Conservation (phyloP, 2,797 vertebrate species). For the Taeniopygia guttata region DNA sequence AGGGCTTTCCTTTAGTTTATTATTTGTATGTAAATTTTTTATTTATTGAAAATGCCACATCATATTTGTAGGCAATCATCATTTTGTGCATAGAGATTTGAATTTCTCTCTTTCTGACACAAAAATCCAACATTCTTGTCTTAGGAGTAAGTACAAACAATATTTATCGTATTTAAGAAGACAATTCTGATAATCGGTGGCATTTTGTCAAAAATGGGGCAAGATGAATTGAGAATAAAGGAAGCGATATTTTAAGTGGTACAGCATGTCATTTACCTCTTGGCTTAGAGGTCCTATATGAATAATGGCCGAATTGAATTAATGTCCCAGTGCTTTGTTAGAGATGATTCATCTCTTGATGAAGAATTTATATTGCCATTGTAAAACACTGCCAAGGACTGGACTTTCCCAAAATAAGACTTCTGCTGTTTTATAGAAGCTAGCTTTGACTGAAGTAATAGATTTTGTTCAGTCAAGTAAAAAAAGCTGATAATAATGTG, state of each 20-base stretch:
- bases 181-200: constrained; percentile 47
- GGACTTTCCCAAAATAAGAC: constrained; percentile 25
- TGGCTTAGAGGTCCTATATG: constrained; percentile 35
- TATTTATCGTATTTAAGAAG: constrained; percentile 61
- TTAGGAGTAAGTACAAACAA: constrained; percentile 37
- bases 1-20: constrained; percentile 42
- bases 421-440: constrained; percentile 10
- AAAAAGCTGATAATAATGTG: background rate
- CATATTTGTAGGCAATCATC: constrained; percentile 42
- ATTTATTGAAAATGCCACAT: constrained; percentile 29
- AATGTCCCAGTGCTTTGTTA: constrained; percentile 7
- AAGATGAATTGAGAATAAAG: constrained; percentile 48
- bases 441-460: constrained; percentile 25
- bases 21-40: background rate
- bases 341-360: constrained; percentile 30
- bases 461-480: background rate
- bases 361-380: background rate
- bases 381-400: constrained; percentile 25
- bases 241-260: constrained; percentile 52
- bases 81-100: constrained; percentile 30
- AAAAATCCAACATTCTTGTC: constrained; percentile 30
- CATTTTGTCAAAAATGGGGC: constrained; percentile 22
- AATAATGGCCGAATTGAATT: constrained; percentile 55
- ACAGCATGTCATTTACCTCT: constrained; percentile 8
- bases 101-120: constrained; percentile 52